Conservation (phyloP, 1,140 invertebrate genomes). For the Cydia strobilella region DNA sequence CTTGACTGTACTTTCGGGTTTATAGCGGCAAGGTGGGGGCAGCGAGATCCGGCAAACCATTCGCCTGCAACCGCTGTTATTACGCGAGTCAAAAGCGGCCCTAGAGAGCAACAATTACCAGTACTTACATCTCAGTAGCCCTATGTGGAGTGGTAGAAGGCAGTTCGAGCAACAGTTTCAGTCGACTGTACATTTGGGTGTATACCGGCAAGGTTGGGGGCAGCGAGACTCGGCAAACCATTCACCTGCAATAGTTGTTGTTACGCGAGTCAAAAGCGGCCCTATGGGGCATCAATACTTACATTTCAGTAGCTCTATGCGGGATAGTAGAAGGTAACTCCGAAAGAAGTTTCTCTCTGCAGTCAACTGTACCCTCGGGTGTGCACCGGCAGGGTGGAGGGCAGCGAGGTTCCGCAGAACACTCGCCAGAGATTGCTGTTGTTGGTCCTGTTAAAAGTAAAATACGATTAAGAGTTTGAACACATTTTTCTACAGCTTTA, state of each 20-base stretch:
- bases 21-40: constrained; percentile 96
- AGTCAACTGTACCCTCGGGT: constrained; percentile 95
- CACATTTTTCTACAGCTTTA: too few relatives aligned
- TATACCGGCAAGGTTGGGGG: too few relatives aligned
- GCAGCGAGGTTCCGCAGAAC: constrained; percentile 86
- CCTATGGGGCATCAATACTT: constrained; percentile 75
- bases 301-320: constrained; percentile 96
- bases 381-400: constrained; percentile 95
- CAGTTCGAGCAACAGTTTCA: constrained; percentile 95
- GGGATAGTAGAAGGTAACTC: constrained; percentile 95
- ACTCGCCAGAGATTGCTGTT: constrained; percentile 81
- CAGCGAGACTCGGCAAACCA: too few relatives aligned
- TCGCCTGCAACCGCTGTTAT: constrained; percentile 43
- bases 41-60: constrained; percentile 85
- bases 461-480: neutral
- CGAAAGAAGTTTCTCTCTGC: constrained; percentile 94
- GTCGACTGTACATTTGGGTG: constrained; percentile 90
- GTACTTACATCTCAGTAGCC: constrained; percentile 96
- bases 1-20: constrained; percentile 94
- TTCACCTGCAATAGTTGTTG: constrained; percentile 39
- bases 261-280: constrained; percentile 31
- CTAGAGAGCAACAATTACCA: neutral
- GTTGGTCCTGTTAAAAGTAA: constrained; percentile 52
- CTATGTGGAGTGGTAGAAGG: constrained; percentile 95
- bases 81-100: constrained; percentile 9